Conservation (phyloP, 2,113 vertebrate genomes). For the Stigmatopora nigra region DNA sequence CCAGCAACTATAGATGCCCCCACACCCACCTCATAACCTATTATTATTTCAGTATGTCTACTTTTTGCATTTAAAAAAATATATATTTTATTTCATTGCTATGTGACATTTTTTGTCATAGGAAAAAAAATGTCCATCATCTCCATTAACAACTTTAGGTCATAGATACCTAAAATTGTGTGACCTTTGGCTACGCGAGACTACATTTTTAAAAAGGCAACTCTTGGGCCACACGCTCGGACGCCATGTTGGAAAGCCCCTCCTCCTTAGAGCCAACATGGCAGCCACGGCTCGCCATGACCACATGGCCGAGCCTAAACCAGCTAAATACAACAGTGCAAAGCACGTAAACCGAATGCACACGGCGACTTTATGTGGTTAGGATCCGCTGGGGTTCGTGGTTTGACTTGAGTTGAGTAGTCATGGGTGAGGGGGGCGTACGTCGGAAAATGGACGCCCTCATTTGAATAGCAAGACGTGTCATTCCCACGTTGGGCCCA, state of each 20-base stretch:
- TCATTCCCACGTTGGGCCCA: constrained; percentile 49
- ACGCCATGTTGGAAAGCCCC: constrained; percentile 8
- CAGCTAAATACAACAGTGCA: not conserved
- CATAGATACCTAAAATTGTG: not conserved
- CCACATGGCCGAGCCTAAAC: not conserved
- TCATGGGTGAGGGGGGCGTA: constrained; percentile 30
- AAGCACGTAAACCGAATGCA: not conserved
- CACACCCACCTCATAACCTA: not conserved
- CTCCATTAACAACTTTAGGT: not conserved
- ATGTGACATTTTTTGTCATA: not conserved
- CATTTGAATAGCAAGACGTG: constrained; percentile 57
- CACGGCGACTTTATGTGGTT: constrained; percentile 1
- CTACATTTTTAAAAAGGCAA: not conserved
- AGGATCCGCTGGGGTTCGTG: constrained; percentile 28
- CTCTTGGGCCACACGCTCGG: not conserved
- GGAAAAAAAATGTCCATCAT: not conserved
- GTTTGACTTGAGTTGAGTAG: constrained; percentile 51
- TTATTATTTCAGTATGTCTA: not conserved
- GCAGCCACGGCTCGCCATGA: constrained; percentile 1
- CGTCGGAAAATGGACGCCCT: constrained; percentile 61
- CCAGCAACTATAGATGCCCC: not conserved
- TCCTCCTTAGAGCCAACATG: not conserved
- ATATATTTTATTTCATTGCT: not conserved
- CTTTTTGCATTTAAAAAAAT: not conserved
- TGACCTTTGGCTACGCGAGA: constrained; percentile 1